Conservation (phyloP, 2,797 vertebrate genomes). For the Aplochiton taeniatus region DNA sequence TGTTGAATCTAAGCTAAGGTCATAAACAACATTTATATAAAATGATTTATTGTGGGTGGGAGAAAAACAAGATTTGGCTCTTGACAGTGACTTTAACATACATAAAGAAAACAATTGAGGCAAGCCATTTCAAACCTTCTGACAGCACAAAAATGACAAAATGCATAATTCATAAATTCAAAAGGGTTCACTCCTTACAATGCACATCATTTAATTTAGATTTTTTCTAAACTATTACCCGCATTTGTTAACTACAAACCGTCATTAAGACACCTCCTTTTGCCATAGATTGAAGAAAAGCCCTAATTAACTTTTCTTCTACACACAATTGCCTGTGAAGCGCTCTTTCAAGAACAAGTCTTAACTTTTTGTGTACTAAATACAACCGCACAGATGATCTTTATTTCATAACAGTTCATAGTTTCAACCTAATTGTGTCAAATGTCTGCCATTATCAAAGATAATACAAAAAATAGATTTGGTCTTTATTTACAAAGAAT, state of each 20-base stretch:
- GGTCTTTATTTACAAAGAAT: constrained; percentile 94
- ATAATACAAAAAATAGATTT: constrained; percentile 85
- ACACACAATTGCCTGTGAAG: no score
- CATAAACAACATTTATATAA: constrained; percentile 77
- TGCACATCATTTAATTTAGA: constrained; percentile 50
- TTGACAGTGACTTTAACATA: constrained; percentile 72
- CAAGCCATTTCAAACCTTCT: constrained; percentile 77
- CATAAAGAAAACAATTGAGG: constrained; percentile 75
- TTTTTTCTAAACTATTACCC: constrained; percentile 48
- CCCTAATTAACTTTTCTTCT: constrained; percentile 38
- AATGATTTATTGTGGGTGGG: constrained; percentile 94
- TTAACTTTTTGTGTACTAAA: constrained; percentile 17
- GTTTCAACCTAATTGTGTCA: constrained; percentile 80
- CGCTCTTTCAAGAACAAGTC: no score
- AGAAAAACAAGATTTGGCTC: constrained; percentile 84
- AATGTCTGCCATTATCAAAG: constrained; percentile 87
- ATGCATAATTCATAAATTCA: constrained; percentile 77
- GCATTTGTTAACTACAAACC: constrained; percentile 60
- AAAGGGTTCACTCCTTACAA: constrained; percentile 47
- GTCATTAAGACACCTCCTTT: constrained; percentile 59
- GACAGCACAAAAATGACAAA: constrained; percentile 75
- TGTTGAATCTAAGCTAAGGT: constrained; percentile 38
- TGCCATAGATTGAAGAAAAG: constrained; percentile 51
- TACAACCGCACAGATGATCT: constrained; percentile 81
- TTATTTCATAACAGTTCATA: constrained; percentile 85